Percentiles rank a stretch among this genome's conserved stretches.
Conservation (phyloP, 2,113 vertebrate genomes). For the Arenaria interpres region DNA sequence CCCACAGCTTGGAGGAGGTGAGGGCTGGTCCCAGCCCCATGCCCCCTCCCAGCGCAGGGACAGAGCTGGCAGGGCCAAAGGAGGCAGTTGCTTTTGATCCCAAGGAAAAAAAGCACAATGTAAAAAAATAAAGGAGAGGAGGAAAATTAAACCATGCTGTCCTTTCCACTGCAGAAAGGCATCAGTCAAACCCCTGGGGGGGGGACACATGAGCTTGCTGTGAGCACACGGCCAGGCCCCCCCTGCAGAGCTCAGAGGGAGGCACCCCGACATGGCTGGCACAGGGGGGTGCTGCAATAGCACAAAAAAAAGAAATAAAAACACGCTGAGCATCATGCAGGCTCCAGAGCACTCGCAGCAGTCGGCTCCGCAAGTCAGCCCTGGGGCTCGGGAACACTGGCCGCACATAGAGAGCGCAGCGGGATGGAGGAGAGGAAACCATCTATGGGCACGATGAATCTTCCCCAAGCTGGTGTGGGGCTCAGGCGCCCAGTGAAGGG, state of each 20-base stretch:
- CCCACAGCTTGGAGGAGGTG: too few species aligned
- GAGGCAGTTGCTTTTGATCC: neutral
- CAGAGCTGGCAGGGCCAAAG: neutral
- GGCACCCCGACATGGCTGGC: neutral
- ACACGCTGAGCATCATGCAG: neutral
- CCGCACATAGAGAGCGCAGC: accelerated
- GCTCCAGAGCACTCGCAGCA: neutral
- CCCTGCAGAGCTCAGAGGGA: neutral
- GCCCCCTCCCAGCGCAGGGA: neutral
- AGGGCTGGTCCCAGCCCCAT: neutral
- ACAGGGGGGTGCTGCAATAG: neutral
- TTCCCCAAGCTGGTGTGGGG: neutral
- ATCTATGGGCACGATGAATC: neutral
- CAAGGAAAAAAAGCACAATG: neutral
- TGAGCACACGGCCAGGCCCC: neutral
- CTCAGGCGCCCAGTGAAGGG: neutral
- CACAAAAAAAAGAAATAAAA: neutral
- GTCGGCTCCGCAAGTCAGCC: accelerated
- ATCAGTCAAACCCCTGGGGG: neutral
- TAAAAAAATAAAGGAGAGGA: neutral
- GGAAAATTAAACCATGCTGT: neutral
- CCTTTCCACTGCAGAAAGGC: neutral
- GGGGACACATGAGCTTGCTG: neutral
- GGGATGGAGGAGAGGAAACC: too few species aligned
- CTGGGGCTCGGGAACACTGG: neutral